Percentiles rank a stretch among this genome's conserved stretches.
Conservation (phyloP, 2,797 vertebrate species). For the Ceyx erithaca region DNA sequence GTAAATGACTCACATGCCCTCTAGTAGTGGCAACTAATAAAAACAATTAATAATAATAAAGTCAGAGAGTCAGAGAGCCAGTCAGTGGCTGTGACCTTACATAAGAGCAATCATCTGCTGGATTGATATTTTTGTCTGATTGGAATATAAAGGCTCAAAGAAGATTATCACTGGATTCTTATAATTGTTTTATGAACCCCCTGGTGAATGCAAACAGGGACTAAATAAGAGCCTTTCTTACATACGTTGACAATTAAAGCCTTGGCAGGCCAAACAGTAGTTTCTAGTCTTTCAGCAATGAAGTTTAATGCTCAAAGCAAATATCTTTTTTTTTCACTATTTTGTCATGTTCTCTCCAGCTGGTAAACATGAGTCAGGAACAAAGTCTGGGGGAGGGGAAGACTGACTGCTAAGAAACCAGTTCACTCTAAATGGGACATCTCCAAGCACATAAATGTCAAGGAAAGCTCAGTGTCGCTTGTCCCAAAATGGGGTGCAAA, state of each 20-base stretch:
- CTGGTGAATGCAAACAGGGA: conserved; percentile 73
- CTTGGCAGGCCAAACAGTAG: conserved; percentile 71
- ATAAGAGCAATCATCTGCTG: not conserved
- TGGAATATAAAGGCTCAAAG: conserved; percentile 66
- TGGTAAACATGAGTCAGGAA: conserved; percentile 66
- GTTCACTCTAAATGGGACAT: not conserved
- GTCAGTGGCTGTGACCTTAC: conserved; percentile 6
- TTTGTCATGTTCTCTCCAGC: conserved; percentile 61
- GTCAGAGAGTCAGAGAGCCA: not conserved
- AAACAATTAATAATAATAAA: conserved; percentile 56
- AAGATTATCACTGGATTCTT: conserved; percentile 74
- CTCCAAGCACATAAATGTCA: not conserved
- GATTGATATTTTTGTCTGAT: conserved; percentile 62
- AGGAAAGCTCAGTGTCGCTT: not conserved
- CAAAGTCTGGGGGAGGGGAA: not conserved
- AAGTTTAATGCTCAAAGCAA: conserved; percentile 66
- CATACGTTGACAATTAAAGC: conserved; percentile 62
- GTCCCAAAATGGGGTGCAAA: not conserved
- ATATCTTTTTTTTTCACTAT: not conserved
- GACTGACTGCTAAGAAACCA: not conserved
- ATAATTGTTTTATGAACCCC: conserved; percentile 72
- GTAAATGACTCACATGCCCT: conserved; percentile 19
- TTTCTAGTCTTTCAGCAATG: conserved; percentile 71
- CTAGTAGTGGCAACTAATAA: conserved; percentile 41
- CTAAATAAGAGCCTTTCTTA: conserved; percentile 64